A percentile compares a stretch with the other conserved stretches of the same genome.
These are phyloP conservation scores for Salvelinus alpinus DNA, from an alignment of 2,113 vertebrate species.

Conservation along the genomic window DNA sequence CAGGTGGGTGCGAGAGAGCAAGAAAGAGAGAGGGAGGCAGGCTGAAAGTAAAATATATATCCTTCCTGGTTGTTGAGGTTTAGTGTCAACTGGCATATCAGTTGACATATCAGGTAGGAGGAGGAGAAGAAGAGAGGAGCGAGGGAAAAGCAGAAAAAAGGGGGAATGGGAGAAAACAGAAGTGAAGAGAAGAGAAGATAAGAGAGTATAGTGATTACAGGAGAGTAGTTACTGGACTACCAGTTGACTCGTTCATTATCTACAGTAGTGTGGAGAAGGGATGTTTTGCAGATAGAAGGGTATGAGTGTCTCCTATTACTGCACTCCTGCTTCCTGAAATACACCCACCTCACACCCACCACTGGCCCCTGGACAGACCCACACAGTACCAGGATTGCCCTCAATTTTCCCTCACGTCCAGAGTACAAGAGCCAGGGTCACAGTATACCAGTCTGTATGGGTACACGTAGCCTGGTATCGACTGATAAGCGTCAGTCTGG, in stretches of 20 bases:
- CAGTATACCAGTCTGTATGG: conserved; percentile 16
- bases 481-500: no score
- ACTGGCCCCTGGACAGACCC: conserved; percentile 19
- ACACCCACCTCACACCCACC: conserved; percentile 30
- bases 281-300: conserved; percentile 53
- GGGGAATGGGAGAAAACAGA: conserved; percentile 39
- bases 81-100: no score
- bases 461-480: background rate
- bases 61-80: no score
- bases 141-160: conserved; percentile 39
- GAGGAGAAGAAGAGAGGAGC: conserved; percentile 50
- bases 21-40: conserved; percentile 37
- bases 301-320: conserved; percentile 60
- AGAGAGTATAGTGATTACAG: conserved; percentile 43
- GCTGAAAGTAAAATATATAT: conserved; percentile 17
- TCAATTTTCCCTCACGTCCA: conserved; percentile 37
- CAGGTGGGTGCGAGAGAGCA: conserved; percentile 64
- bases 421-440: conserved; percentile 41
- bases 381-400: conserved; percentile 28
- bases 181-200: conserved; percentile 20
- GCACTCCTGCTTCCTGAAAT: conserved; percentile 54
- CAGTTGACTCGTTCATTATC: conserved; percentile 62
- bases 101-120: conserved; percentile 60
- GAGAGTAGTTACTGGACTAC: conserved; percentile 45
- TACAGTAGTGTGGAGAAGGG: conserved; percentile 32